Conservation (phyloP, 2,113 vertebrate species). For the Hippolais icterina region DNA sequence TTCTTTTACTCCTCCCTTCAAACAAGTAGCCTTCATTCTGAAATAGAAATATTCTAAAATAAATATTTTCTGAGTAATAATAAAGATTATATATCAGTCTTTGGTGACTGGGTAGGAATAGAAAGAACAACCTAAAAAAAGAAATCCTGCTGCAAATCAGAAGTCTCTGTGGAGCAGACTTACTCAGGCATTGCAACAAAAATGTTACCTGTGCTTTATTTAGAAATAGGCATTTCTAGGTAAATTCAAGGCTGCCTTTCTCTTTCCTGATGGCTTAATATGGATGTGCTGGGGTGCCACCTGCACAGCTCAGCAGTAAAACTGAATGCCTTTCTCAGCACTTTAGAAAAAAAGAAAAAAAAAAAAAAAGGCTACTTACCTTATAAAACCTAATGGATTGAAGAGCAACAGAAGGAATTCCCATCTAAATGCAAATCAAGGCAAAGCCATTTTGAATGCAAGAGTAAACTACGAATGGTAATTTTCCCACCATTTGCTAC, state of each 20-base stretch:
- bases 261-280: neutral
- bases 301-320: neutral
- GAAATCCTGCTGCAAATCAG: neutral
- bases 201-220: neutral
- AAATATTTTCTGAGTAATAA: neutral
- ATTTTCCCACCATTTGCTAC: slow-evolving; percentile 63
- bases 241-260: neutral
- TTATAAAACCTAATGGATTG: slow-evolving; percentile 62
- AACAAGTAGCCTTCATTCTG: neutral
- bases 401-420: slow-evolving; percentile 72
- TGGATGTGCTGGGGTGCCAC: neutral
- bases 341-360: neutral
- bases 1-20: neutral
- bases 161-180: neutral
- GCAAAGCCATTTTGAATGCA: slow-evolving; percentile 40
- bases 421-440: slow-evolving; percentile 80
- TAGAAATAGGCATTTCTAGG: neutral
- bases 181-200: neutral
- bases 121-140: neutral
- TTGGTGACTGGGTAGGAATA: neutral
- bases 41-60: neutral
- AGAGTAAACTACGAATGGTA: slow-evolving; percentile 31
- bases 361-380: neutral
- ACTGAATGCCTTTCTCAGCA: slow-evolving; percentile 49
- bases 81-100: neutral